Evolutionary conservation across 2,888 invertebrate genomes (phyloP).

Genomic region (Callimorpha dominula): DNA sequence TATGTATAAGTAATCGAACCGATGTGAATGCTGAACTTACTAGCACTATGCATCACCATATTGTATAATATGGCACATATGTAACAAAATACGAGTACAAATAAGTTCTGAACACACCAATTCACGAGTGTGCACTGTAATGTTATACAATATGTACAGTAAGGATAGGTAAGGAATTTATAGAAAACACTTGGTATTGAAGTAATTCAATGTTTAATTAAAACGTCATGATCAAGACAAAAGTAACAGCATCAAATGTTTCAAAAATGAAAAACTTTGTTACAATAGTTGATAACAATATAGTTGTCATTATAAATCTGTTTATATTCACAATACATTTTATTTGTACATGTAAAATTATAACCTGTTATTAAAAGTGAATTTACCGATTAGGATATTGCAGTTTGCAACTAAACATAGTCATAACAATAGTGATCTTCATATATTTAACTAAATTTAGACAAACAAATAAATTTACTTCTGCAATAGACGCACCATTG

Average conservation of each 20-base stretch:
- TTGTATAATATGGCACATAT: too few species aligned
- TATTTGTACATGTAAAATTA: constrained; percentile 50
- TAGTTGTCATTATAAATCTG: constrained; percentile 59
- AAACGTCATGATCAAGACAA: constrained; percentile 83
- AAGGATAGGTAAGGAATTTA: constrained; percentile 4
- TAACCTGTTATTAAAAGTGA: constrained; percentile 32
- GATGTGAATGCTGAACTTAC: too few species aligned
- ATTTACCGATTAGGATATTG: constrained; percentile 27
- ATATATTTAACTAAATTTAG: constrained; percentile 19
- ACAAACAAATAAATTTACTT: constrained; percentile 28
- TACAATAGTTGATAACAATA: constrained; percentile 62
- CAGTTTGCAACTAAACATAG: constrained; percentile 30
- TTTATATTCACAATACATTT: constrained; percentile 62
- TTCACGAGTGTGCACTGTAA: too few species aligned
- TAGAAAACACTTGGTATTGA: constrained; percentile 54
- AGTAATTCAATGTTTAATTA: constrained; percentile 82
- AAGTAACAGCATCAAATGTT: constrained; percentile 82
- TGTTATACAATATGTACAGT: not conserved
- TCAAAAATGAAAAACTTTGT: constrained; percentile 74
- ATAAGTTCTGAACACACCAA: too few species aligned
- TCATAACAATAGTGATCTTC: constrained; percentile 16
- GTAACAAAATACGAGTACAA: too few species aligned
- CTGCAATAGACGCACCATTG: constrained; percentile 19
- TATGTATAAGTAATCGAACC: too few species aligned
- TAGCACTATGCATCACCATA: too few species aligned